phyloP scores from a whole-genome alignment of 1,140 invertebrate species.

The Drosophila mauritiana region DNA sequence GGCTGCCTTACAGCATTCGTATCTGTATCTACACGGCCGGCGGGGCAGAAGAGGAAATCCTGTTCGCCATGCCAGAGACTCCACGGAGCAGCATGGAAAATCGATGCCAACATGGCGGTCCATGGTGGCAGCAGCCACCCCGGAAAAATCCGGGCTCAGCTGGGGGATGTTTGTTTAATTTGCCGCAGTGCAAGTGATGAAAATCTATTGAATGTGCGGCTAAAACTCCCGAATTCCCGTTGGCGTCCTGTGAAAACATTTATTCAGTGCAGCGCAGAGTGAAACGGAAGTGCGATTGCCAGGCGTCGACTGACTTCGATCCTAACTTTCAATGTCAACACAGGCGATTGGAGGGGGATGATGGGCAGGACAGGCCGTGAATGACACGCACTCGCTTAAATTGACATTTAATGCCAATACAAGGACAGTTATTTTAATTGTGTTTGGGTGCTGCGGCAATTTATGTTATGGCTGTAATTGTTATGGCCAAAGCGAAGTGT shows the following conservation, averaged over 20 bases:
- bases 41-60: conserved; percentile 62
- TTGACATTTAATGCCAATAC: conserved; percentile 84
- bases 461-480: conserved; percentile 78
- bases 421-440: conserved; percentile 84
- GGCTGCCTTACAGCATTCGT: conserved; percentile 36
- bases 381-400: conserved; percentile 82
- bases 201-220: conserved; percentile 79
- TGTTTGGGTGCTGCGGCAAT: conserved; percentile 75
- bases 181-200: conserved; percentile 77
- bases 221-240: conserved; percentile 37
- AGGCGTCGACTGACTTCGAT: conserved; percentile 23
- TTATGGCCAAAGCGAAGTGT: conserved; percentile 51
- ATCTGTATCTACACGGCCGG: conserved; percentile 50
- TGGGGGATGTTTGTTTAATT: conserved; percentile 83
- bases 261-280: conserved; percentile 65
- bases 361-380: conserved; percentile 45
- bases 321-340: conserved; percentile 43
- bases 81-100: conserved; percentile 56
- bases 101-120: conserved; percentile 58
- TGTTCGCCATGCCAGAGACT: conserved; percentile 43
- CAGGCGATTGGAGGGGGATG: not conserved
- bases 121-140: conserved; percentile 18
- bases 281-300: conserved; percentile 60
- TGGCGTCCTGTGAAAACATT: conserved; percentile 66
- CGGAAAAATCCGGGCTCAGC: conserved; percentile 17